Conservation (phyloP, 2,888 invertebrate species). For the Drosophila fulvimacula region DNA sequence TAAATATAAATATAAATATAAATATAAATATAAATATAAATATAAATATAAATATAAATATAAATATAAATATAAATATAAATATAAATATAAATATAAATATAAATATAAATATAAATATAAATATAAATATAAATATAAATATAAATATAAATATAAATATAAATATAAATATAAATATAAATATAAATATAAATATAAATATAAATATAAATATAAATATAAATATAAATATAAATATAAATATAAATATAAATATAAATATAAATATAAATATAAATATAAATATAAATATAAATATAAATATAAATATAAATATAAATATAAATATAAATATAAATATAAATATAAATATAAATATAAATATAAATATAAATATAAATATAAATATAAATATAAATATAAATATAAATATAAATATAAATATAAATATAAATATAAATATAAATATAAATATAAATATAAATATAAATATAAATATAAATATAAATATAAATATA, state of each 20-base stretch:
- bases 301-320: conserved; percentile 1
- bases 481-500: background rate
- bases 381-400: conserved; percentile 2
- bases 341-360: conserved; percentile 2
- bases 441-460: background rate
- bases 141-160: conserved; percentile 1
- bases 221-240: conserved; percentile 1
- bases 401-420: conserved; percentile 2
- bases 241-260: conserved; percentile 1
- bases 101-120: conserved; percentile 5
- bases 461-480: background rate
- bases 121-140: background rate
- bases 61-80: conserved; percentile 1
- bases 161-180: conserved; percentile 1
- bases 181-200: background rate
- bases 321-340: conserved; percentile 1
- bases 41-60: conserved; percentile 1
- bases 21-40: background rate
- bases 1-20: background rate
- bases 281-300: conserved; percentile 1
- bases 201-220: conserved; percentile 1
- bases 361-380: conserved; percentile 2
- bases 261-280: background rate
- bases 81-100: conserved; percentile 2
- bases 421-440: conserved; percentile 2